Conservation (phyloP, 1,140 invertebrate species). For the Drosophila nigromelanica region DNA sequence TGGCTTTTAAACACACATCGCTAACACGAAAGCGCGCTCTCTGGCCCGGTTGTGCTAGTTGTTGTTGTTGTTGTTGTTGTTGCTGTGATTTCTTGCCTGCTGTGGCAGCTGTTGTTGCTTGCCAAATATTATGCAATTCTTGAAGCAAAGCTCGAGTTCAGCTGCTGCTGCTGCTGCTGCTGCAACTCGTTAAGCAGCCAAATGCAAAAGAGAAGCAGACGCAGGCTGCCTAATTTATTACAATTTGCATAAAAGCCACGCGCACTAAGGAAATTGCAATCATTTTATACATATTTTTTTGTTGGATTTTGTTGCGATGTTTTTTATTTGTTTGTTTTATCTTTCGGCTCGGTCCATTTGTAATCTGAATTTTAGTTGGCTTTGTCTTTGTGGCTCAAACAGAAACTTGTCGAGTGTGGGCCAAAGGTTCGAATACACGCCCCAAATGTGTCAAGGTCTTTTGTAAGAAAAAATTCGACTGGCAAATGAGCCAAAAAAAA, state of each 20-base stretch:
- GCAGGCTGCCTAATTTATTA: slow-evolving; percentile 59
- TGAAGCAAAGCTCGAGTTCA: slow-evolving; percentile 20
- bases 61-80: slow-evolving; percentile 42
- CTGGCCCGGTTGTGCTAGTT: slow-evolving; percentile 32
- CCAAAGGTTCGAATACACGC: slow-evolving; percentile 40
- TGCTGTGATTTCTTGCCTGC: slow-evolving; percentile 33
- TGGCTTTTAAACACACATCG: slow-evolving; percentile 8
- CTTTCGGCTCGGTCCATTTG: slow-evolving; percentile 46
- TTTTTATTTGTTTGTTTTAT: slow-evolving; percentile 28
- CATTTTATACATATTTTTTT: slow-evolving; percentile 18
- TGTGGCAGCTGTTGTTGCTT: slow-evolving; percentile 46
- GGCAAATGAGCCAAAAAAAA: slow-evolving; percentile 64
- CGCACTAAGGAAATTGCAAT: slow-evolving; percentile 56
- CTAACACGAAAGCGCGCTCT: slow-evolving; percentile 11
- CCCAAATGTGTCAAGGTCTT: slow-evolving; percentile 78
- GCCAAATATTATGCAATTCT: slow-evolving; percentile 70
- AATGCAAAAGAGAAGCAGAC: slow-evolving; percentile 54
- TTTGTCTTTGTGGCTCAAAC: slow-evolving; percentile 10
- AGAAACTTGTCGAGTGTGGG: slow-evolving; percentile 48
- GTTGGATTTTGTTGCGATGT: slow-evolving; percentile 21
- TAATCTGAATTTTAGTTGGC: slow-evolving; percentile 38
- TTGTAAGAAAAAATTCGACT: slow-evolving; percentile 62
- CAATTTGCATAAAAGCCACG: slow-evolving; percentile 48
- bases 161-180: slow-evolving; percentile 19
- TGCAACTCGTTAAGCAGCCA: slow-evolving; percentile 3